Percentiles rank a stretch among this genome's conserved stretches.
These are phyloP conservation scores for Catharus fuscescens DNA, from an alignment of 2,113 vertebrate genomes.

Conservation along the genomic window DNA sequence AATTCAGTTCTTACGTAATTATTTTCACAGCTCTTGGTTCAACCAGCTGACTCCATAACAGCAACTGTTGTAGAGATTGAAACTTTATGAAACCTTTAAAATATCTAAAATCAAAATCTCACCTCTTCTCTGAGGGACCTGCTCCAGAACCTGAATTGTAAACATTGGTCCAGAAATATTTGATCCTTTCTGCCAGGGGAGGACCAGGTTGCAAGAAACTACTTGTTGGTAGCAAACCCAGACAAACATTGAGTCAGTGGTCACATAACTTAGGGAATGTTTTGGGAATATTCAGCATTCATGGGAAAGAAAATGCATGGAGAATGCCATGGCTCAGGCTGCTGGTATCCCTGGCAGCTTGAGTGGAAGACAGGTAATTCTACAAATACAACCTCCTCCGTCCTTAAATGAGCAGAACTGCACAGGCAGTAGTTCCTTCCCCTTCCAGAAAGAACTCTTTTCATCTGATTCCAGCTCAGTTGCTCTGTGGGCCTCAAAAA, in stretches of 20 bases:
- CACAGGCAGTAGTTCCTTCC: neutral
- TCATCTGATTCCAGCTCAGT: neutral
- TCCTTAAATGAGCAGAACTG: neutral
- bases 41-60: neutral
- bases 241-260: neutral
- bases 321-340: neutral
- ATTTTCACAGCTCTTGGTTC: neutral
- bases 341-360: neutral
- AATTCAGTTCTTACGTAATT: fast-evolving
- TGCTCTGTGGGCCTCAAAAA: neutral
- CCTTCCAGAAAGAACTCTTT: neutral
- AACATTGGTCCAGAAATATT: neutral
- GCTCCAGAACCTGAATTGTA: neutral
- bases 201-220: neutral
- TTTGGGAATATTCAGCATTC: neutral
- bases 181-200: neutral
- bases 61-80: neutral
- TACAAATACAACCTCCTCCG: neutral
- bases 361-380: neutral
- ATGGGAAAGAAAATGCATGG: neutral
- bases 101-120: neutral
- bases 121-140: neutral
- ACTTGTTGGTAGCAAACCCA: neutral
- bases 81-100: neutral
- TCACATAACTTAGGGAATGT: neutral